Evolutionary conservation across 2,797 vertebrate species (phyloP), one percentile per base, ranked within the genome.

Genomic region (Coregonus suidteri): DNA sequence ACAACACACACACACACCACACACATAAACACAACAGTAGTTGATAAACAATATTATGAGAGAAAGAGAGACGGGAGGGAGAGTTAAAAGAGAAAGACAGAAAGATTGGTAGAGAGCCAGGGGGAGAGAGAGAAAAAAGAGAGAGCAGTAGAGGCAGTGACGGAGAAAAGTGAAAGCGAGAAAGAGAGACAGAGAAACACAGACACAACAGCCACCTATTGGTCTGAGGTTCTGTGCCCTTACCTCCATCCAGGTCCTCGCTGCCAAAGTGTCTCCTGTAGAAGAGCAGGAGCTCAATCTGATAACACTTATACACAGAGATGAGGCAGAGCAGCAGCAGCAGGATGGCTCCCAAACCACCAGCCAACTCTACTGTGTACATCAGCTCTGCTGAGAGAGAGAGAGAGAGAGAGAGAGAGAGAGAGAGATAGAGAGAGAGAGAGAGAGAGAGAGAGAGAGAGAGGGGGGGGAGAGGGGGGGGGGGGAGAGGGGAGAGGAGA

Each of bases 231-330:
- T 15, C 6, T 20, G 34, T n/a, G 15, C 31, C 35, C 77, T 95
- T 96, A 99, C 98, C 98, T 95, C 96, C 97, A 69, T 99, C 97
- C 76, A 97, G 87, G 76, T 99, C 98, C 90, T 99, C 98, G 64
- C 97, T 96, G 92, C 98, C 98, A 88, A 99, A 99, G 93, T 99
- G 95, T 86, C 97, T 97, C 86, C 97, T 95, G 88, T 99, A 99
- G 95, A 98, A 99, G 74, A 99, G 96, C 96, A 99, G 97, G 87
- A 99, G 95, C 92, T 99, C 98, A 80, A 99, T 98, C 93, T 96
- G 98, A 94, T 99, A 98, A 92, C 97, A 98, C 89, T 98, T 98
- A 94, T 98, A 99, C 90, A 98, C 89, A 88, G 96, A 97, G 88
- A 99, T 96, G 93, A 99, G 94, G 86, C 97, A 97, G 93, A 97